phyloP scores from a whole-genome alignment of 2,888 invertebrate genomes.

The Acanthococcus lagerstroemiae region DNA sequence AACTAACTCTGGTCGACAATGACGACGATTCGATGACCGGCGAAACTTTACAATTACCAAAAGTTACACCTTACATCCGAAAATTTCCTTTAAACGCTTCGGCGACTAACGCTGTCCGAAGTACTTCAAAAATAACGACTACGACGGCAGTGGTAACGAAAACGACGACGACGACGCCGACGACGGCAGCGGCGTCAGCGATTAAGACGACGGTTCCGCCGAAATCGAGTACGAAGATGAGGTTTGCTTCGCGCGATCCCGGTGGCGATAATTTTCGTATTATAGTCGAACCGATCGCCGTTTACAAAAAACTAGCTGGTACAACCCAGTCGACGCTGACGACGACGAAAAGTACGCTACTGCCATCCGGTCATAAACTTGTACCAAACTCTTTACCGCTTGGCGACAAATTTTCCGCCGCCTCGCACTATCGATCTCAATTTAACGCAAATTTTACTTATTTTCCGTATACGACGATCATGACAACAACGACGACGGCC shows the following conservation, averaged over 20 bases:
- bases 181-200: conserved; percentile 1
- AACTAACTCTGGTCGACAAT: conserved; percentile 4
- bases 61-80: conserved; percentile 5
- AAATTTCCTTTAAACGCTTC: neutral
- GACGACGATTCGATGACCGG: conserved; percentile 11
- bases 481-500: conserved; percentile 30
- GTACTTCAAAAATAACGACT: conserved; percentile 42
- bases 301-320: neutral
- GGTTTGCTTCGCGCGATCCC: neutral
- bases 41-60: conserved; percentile 25
- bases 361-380: neutral
- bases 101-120: neutral
- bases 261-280: conserved; percentile 15
- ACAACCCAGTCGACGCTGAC: neutral
- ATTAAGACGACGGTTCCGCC: neutral
- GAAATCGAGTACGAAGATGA: neutral
- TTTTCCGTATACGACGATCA: conserved; percentile 9
- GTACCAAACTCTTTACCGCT: conserved; percentile 3
- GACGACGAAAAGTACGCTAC: conserved; percentile 1
- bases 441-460: neutral
- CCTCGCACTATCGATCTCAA: conserved; percentile 4
- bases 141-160: conserved; percentile 43
- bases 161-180: conserved; percentile 42
- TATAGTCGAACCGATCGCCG: conserved; percentile 14
- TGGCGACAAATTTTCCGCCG: conserved; percentile 13